A percentile compares a stretch with the other conserved stretches of the same genome.
Conservation (phyloP, 2,113 vertebrate genomes). For the Butorides virescens region DNA sequence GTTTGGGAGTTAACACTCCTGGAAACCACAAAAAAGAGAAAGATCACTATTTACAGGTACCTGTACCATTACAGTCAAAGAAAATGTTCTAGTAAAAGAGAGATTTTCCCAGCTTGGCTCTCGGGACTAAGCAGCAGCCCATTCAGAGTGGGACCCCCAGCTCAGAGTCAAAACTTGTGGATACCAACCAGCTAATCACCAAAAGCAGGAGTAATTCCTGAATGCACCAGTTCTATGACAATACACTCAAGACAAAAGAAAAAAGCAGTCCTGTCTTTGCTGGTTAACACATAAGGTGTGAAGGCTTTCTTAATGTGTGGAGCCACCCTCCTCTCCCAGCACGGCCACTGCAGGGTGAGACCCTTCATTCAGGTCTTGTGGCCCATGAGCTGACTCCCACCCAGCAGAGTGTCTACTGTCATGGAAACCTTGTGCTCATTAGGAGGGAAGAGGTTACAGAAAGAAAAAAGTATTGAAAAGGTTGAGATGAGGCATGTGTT, state of each 20-base stretch:
- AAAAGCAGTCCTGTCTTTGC: neutral
- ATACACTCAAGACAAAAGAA: neutral
- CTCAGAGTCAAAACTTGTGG: neutral
- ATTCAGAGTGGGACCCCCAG: neutral
- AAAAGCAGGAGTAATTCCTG: neutral
- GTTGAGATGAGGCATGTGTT: neutral
- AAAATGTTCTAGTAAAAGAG: neutral
- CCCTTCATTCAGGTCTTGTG: neutral
- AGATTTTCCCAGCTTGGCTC: neutral
- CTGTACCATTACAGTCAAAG: neutral
- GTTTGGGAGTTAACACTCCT: neutral
- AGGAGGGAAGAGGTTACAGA: neutral
- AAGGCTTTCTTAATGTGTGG: no score
- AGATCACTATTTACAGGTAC: neutral
- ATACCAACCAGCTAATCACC: neutral
- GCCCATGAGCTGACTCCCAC: neutral
- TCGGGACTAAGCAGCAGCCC: rapidly evolving
- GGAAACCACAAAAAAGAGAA: neutral
- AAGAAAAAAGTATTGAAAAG: neutral
- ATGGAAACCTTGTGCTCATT: neutral
- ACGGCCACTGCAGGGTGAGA: neutral
- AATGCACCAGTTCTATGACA: neutral
- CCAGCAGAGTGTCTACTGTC: neutral
- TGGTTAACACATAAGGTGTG: neutral
- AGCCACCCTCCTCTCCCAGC: neutral